Conservation (phyloP, 1,140 invertebrate species). For the Harlomillsia oculata region DNA sequence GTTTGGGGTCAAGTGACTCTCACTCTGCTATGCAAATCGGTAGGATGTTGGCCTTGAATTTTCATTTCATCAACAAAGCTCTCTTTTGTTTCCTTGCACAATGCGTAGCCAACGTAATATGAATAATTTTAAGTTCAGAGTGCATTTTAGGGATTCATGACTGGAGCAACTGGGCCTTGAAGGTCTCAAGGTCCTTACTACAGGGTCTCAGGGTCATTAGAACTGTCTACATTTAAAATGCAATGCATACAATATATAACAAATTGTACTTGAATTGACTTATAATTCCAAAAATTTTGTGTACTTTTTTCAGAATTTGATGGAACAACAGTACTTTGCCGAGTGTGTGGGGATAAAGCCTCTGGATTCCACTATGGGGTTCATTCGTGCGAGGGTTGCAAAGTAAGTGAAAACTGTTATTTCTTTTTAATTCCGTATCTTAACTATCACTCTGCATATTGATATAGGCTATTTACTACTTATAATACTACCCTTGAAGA, state of each 20-base stretch:
- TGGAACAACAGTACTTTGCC: conserved; percentile 91
- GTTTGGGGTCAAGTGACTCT: too few species aligned
- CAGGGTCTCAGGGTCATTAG: too few species aligned
- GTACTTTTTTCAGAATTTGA: conserved; percentile 92
- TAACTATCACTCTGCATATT: background rate
- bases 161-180: too few species aligned
- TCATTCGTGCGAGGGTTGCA: conserved; percentile 98
- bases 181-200: too few species aligned
- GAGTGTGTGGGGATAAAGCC: conserved; percentile 98
- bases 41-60: too few species aligned
- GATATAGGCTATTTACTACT: background rate
- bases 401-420: conserved; percentile 58
- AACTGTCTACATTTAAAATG: too few species aligned
- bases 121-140: too few species aligned
- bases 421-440: background rate
- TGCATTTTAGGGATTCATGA: too few species aligned
- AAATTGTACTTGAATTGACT: background rate
- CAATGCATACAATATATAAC: background rate
- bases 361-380: conserved; percentile 99
- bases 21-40: too few species aligned
- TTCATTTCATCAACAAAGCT: too few species aligned
- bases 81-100: too few species aligned
- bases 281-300: conserved; percentile 36
- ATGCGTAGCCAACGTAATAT: too few species aligned
- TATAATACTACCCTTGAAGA: background rate